These are phyloP conservation scores for Phenacoccus solenopsis DNA, from an alignment of 1,140 invertebrate species.

Conservation along the genomic window DNA sequence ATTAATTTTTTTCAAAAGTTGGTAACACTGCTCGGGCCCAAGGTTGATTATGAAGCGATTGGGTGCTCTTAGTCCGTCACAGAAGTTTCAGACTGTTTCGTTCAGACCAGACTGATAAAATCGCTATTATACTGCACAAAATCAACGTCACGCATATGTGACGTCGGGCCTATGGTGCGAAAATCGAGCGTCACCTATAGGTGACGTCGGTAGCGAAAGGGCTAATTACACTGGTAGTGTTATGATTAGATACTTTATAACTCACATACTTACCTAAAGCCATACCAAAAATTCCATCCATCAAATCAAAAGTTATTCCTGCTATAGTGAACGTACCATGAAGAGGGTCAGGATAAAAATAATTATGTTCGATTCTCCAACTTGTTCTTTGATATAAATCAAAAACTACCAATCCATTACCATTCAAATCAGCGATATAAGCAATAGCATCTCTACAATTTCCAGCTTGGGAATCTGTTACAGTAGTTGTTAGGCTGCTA, in stretches of 20 bases:
- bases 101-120: too few relatives aligned
- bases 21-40: too few relatives aligned
- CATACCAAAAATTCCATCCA: conserved; percentile 59
- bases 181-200: too few relatives aligned
- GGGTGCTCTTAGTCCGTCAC: too few relatives aligned
- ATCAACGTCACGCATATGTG: too few relatives aligned
- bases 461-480: conserved; percentile 22
- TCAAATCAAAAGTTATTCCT: conserved; percentile 52
- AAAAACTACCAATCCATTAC: conserved; percentile 52
- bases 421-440: conserved; percentile 59
- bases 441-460: conserved; percentile 49
- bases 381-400: conserved; percentile 42
- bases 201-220: too few relatives aligned
- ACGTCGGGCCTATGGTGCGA: too few relatives aligned
- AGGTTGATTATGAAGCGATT: too few relatives aligned
- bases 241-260: neutral
- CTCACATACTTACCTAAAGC: conserved; percentile 38
- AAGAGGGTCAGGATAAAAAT: conserved; percentile 55
- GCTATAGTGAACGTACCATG: conserved; percentile 52
- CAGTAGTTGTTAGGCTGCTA: conserved; percentile 37
- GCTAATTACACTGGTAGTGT: too few relatives aligned
- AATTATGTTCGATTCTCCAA: conserved; percentile 53
- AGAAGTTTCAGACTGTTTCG: too few relatives aligned
- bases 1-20: too few relatives aligned
- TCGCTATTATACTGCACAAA: too few relatives aligned